Percentiles rank a stretch among this genome's conserved stretches.
Conservation (phyloP, 2,888 invertebrate species). For the Aleiodes leptofemur region DNA sequence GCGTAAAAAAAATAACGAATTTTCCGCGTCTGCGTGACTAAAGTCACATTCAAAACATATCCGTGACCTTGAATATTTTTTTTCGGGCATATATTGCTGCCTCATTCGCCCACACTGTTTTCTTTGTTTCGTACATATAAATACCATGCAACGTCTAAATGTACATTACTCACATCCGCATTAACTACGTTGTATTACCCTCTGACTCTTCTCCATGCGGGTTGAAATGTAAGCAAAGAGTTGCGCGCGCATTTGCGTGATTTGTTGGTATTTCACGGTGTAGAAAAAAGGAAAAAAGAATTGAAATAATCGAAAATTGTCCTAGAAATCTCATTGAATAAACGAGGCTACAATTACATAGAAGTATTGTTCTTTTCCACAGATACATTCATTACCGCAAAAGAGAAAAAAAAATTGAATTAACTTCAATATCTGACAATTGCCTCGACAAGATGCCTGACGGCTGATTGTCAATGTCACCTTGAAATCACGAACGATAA, state of each 20-base stretch:
- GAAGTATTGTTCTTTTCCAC: too few relatives aligned
- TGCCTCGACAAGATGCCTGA: not conserved
- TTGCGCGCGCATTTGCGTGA: not conserved
- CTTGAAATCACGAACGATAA: not conserved
- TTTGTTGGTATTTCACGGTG: not conserved
- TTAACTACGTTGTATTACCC: too few relatives aligned
- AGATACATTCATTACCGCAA: too few relatives aligned
- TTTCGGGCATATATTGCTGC: not conserved
- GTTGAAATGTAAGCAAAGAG: too few relatives aligned
- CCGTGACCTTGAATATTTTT: not conserved
- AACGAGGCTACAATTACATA: too few relatives aligned
- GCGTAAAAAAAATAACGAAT: not conserved
- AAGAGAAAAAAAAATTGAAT: not conserved
- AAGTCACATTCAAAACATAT: not conserved
- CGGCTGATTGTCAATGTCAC: conserved; percentile 6
- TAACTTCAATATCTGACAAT: not conserved
- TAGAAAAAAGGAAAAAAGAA: too few relatives aligned
- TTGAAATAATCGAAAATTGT: too few relatives aligned
- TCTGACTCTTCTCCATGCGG: too few relatives aligned
- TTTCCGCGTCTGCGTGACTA: not conserved
- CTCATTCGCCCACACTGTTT: not conserved
- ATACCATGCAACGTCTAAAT: not conserved
- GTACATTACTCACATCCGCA: not conserved
- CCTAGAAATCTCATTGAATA: too few relatives aligned
- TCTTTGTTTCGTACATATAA: conserved; percentile 3